Conservation (phyloP, 1,140 invertebrate genomes). For the Bacillus rossius region DNA sequence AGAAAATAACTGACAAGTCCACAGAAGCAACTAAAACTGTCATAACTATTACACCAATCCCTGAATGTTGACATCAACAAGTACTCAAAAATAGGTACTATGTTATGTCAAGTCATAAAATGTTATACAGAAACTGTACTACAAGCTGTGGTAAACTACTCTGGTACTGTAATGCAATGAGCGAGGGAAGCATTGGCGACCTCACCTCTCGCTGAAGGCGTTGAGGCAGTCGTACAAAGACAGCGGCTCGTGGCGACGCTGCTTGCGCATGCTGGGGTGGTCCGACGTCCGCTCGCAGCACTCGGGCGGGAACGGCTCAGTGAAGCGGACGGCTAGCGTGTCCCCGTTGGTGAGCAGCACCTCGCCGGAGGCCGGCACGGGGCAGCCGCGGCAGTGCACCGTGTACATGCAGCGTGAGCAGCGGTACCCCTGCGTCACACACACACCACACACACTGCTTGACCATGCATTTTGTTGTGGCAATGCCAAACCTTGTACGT, state of each 20-base stretch:
- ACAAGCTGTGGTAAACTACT: too few species aligned
- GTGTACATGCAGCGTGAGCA: constrained; percentile 59
- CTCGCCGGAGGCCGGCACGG: constrained; percentile 44
- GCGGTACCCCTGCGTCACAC: constrained; percentile 47
- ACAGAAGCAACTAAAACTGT: too few species aligned
- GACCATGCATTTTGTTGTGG: neutral
- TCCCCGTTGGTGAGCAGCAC: constrained; percentile 51
- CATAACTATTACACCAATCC: too few species aligned
- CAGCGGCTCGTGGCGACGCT: constrained; percentile 46
- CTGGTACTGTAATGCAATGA: too few species aligned
- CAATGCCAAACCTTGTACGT: neutral
- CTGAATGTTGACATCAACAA: too few species aligned
- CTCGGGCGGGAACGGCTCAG: constrained; percentile 34
- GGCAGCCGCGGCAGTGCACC: constrained; percentile 56
- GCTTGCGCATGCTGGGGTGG: constrained; percentile 43
- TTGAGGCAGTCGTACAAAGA: constrained; percentile 61
- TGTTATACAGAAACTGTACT: too few species aligned
- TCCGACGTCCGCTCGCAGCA: neutral
- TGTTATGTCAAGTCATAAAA: too few species aligned
- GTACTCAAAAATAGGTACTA: too few species aligned
- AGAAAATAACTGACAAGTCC: too few species aligned
- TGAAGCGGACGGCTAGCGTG: constrained; percentile 52
- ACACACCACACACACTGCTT: too few species aligned
- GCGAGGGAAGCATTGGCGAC: too few species aligned
- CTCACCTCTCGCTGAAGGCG: constrained; percentile 61